Evolutionary conservation across 2,797 vertebrate species (phyloP).

Genomic region (Balearica regulorum): DNA sequence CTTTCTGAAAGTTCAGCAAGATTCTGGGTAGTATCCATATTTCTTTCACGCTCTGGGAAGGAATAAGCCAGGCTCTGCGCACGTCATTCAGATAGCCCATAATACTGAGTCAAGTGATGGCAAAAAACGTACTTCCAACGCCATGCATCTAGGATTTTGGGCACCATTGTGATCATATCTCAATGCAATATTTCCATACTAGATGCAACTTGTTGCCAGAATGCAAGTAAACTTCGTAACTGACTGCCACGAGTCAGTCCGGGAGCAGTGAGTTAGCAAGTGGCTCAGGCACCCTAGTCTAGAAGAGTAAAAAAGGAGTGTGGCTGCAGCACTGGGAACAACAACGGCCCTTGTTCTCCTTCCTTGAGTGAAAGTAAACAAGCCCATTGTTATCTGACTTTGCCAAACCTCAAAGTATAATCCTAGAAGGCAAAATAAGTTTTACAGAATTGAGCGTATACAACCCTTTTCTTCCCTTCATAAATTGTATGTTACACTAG

Average conservation of each 20-base stretch:
- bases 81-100: neutral
- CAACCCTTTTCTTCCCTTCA: conserved; percentile 30
- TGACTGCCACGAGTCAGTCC: conserved; percentile 33
- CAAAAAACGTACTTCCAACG: conserved; percentile 73
- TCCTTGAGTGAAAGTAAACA: conserved; percentile 24
- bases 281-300: conserved; percentile 40
- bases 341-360: neutral
- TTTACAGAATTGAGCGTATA: conserved; percentile 32
- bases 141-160: conserved; percentile 78
- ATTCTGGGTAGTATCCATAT: neutral
- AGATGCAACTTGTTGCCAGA: conserved; percentile 60
- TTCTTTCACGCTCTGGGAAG: neutral
- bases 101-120: conserved; percentile 30
- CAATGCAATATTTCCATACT: conserved; percentile 70
- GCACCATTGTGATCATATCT: conserved; percentile 75
- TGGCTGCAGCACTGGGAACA: conserved; percentile 2
- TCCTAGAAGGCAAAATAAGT: conserved; percentile 50
- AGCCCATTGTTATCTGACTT: neutral
- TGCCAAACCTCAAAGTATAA: conserved; percentile 26
- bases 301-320: conserved; percentile 51
- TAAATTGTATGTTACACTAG: conserved; percentile 18
- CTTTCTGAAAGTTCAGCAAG: conserved; percentile 27
- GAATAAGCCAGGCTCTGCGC: neutral
- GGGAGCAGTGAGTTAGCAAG: conserved; percentile 16
- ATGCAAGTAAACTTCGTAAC: conserved; percentile 52